Evolutionary conservation across 2,113 vertebrate genomes (phyloP).

Genomic region (Aythya baeri): DNA sequence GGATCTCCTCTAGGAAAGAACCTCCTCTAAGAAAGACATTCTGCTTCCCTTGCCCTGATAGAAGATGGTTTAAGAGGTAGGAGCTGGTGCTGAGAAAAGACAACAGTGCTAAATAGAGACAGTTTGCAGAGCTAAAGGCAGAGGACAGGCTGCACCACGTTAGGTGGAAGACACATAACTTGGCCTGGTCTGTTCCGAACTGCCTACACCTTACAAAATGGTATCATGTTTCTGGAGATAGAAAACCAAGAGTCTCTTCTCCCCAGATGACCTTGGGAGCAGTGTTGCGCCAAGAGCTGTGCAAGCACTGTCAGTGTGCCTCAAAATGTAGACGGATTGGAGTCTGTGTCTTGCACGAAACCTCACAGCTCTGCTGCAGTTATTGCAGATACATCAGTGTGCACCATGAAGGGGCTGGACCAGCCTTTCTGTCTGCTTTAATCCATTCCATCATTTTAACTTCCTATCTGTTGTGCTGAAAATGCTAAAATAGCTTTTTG

Average conservation of each 20-base stretch:
- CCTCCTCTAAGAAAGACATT: background rate
- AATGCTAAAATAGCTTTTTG: background rate
- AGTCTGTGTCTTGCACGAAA: background rate
- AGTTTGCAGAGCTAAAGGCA: background rate
- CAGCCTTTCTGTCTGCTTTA: background rate
- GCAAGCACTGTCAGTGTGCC: background rate
- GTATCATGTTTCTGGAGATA: background rate
- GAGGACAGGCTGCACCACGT: background rate
- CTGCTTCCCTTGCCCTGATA: background rate
- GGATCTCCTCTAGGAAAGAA: background rate
- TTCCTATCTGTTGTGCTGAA: background rate
- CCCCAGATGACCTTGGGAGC: background rate
- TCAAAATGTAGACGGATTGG: background rate
- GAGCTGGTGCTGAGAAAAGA: background rate
- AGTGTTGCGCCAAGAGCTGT: background rate
- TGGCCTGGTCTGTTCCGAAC: background rate
- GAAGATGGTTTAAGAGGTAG: background rate
- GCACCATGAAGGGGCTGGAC: accelerated
- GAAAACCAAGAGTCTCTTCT: background rate
- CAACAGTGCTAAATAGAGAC: accelerated
- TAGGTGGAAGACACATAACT: background rate
- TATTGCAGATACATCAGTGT: background rate
- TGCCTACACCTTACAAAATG: background rate
- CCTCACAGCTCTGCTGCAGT: background rate
- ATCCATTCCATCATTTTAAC: background rate